Conservation (phyloP, 1,140 invertebrate genomes). For the Oedothorax gibbosus region DNA sequence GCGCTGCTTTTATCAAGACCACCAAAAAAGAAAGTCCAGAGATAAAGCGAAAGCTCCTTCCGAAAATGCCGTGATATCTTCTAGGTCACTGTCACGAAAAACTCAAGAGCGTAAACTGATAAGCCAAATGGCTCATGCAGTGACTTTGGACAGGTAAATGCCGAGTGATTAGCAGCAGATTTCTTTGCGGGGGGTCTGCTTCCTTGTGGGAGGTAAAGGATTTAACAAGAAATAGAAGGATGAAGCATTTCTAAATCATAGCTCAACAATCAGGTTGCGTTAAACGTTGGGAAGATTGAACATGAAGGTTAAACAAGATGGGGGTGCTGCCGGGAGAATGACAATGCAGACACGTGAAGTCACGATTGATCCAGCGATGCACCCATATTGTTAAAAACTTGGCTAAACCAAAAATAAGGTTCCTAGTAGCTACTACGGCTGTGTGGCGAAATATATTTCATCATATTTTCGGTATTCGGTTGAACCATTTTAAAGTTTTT, state of each 20-base stretch:
- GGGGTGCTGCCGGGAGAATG: background rate
- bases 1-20: too few species aligned
- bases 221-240: constrained; percentile 8
- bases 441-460: too few species aligned
- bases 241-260: background rate
- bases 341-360: too few species aligned
- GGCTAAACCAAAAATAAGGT: too few species aligned
- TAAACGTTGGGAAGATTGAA: background rate
- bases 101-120: constrained; percentile 23
- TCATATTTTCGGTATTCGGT: too few species aligned
- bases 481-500: too few species aligned
- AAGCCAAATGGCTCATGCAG: constrained; percentile 17
- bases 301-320: background rate
- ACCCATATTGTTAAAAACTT: too few species aligned
- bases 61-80: background rate
- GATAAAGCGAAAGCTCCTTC: background rate
- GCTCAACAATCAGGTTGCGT: background rate
- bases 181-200: constrained; percentile 40
- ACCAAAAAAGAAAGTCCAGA: background rate
- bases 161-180: constrained; percentile 15
- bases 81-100: constrained; percentile 43
- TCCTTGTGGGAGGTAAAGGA: constrained; percentile 34
- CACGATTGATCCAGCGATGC: too few species aligned
- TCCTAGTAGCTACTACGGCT: too few species aligned
- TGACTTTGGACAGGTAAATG: constrained; percentile 26